Evolutionary conservation across 2,888 invertebrate genomes (phyloP).

Genomic region (Eupithecia exiguata): DNA sequence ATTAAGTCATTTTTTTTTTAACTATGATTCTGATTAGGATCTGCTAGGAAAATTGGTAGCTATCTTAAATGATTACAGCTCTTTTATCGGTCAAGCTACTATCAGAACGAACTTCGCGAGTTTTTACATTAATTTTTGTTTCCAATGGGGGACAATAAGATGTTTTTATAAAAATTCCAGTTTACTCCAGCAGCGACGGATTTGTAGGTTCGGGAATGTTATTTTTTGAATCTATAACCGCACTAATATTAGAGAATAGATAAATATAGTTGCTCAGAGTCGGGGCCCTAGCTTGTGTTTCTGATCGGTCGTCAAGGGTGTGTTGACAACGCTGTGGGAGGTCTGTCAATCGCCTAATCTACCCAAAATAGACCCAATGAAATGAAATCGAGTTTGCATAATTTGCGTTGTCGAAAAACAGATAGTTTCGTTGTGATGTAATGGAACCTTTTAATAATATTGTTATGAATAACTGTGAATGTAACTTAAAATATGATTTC

Average conservation of each 20-base stretch:
- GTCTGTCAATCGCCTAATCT: slow-evolving; percentile 35
- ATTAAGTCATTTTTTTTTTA: too few species aligned
- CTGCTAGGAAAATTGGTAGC: too few species aligned
- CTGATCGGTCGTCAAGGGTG: slow-evolving; percentile 50
- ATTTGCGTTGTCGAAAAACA: slow-evolving; percentile 21
- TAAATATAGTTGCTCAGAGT: neutral
- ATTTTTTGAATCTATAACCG: too few species aligned
- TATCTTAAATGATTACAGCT: too few species aligned
- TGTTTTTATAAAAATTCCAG: too few species aligned
- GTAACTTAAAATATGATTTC: neutral
- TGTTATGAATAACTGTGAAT: neutral
- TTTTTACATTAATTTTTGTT: too few species aligned
- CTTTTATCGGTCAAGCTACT: too few species aligned
- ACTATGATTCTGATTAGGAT: too few species aligned
- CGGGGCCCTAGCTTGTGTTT: slow-evolving; percentile 45
- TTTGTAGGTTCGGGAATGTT: too few species aligned
- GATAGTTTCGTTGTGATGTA: slow-evolving; percentile 12
- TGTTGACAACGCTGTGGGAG: slow-evolving; percentile 52
- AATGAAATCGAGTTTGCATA: slow-evolving; percentile 34
- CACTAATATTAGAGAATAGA: neutral
- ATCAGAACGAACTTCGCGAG: too few species aligned
- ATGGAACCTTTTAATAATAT: slow-evolving; percentile 9
- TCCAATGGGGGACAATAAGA: too few species aligned
- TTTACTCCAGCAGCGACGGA: too few species aligned
- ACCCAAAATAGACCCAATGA: slow-evolving; percentile 33